Conservation (phyloP, 2,797 vertebrate species). For the Falco cherrug region DNA sequence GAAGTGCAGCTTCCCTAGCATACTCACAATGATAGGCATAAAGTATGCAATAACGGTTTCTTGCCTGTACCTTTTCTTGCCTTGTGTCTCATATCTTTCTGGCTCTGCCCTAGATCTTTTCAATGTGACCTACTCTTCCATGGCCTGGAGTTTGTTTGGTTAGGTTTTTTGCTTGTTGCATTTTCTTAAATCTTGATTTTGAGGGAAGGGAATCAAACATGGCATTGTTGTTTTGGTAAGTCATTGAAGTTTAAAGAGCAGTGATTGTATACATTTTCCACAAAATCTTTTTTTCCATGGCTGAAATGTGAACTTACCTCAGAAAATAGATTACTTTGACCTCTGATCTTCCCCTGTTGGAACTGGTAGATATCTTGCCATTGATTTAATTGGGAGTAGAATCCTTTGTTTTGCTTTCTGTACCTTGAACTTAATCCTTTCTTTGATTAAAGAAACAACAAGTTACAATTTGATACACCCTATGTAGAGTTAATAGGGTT, state of each 20-base stretch:
- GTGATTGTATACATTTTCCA: not conserved
- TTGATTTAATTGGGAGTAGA: slow-evolving; percentile 30
- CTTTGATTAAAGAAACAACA: slow-evolving; percentile 32
- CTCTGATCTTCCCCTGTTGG: not conserved
- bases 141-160: not conserved
- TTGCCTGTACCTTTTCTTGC: not conserved
- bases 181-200: slow-evolving; percentile 27
- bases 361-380: slow-evolving; percentile 10
- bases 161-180: not conserved
- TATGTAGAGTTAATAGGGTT: not conserved
- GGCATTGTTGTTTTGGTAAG: not conserved
- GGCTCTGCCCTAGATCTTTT: not conserved
- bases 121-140: not conserved
- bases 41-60: not conserved
- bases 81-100: not conserved
- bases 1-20: not conserved
- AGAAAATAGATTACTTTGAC: slow-evolving; percentile 43
- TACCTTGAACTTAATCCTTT: not conserved
- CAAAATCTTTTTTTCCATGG: not conserved
- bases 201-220: not conserved
- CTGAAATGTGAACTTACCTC: slow-evolving; percentile 30
- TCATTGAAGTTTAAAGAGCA: slow-evolving; percentile 35
- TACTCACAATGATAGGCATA: not conserved
- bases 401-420: slow-evolving; percentile 7
- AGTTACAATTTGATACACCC: not conserved